Evolutionary conservation across 1,140 invertebrate genomes (phyloP).

Genomic region (Cotesia glomerata): DNA sequence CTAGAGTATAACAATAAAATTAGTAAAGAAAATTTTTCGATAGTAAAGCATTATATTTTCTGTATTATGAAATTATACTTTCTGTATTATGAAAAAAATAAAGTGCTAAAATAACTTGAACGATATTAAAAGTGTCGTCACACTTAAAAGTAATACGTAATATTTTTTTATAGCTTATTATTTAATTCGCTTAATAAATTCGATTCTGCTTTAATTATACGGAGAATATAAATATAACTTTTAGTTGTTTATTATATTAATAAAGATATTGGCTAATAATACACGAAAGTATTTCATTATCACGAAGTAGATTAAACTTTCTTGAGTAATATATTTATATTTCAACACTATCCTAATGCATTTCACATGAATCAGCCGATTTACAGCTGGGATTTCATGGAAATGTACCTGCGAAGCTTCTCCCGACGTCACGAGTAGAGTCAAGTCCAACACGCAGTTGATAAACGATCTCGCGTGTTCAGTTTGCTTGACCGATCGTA

Average conservation of each 20-base stretch:
- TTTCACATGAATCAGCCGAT: conserved; percentile 21
- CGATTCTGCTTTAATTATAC: not conserved
- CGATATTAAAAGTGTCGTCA: too few species aligned
- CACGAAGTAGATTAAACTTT: not conserved
- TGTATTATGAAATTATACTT: too few species aligned
- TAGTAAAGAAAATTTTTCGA: too few species aligned
- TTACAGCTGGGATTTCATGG: conserved; percentile 17
- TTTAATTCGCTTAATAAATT: not conserved
- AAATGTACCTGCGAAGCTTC: conserved; percentile 18
- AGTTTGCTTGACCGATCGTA: conserved; percentile 26
- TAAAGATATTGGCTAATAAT: not conserved
- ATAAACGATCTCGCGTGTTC: conserved; percentile 31
- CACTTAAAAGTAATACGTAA: not conserved
- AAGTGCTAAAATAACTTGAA: too few species aligned
- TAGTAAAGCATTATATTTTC: too few species aligned
- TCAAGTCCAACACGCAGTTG: conserved; percentile 17
- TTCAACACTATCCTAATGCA: conserved; percentile 1
- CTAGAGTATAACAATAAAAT: too few species aligned
- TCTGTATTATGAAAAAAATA: too few species aligned
- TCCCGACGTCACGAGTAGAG: conserved; percentile 12
- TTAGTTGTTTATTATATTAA: not conserved
- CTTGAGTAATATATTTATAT: conserved; percentile 3
- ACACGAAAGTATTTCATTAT: not conserved
- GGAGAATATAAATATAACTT: not conserved
- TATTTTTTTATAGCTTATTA: not conserved